Conservation (phyloP, 2,888 invertebrate species). For the Lasioglossum oenotherae region DNA sequence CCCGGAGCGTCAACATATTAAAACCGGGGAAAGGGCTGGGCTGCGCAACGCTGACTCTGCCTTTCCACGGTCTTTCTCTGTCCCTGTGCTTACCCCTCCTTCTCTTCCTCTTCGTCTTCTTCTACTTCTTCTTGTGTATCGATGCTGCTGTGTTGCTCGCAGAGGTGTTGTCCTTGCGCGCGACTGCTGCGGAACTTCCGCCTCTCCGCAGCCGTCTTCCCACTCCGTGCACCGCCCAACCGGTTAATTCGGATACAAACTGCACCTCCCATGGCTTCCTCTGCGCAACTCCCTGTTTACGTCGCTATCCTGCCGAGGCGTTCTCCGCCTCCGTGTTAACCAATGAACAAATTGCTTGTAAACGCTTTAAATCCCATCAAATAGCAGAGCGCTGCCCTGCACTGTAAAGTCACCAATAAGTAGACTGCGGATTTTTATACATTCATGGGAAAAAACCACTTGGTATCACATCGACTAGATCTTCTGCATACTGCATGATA, state of each 20-base stretch:
- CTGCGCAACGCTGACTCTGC: constrained; percentile 80
- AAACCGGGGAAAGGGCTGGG: constrained; percentile 73
- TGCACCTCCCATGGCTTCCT: constrained; percentile 36
- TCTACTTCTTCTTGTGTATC: constrained; percentile 5
- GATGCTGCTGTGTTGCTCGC: constrained; percentile 5
- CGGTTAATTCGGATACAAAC: constrained; percentile 58
- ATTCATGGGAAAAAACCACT: background rate
- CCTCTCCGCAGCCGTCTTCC: constrained; percentile 40
- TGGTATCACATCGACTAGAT: background rate
- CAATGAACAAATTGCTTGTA: background rate
- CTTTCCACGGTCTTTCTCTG: constrained; percentile 66
- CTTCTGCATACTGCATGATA: background rate
- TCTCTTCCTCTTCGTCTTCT: constrained; percentile 40
- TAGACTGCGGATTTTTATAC: background rate
- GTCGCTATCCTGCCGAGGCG: background rate
- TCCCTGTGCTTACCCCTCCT: constrained; percentile 15
- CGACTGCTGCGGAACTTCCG: constrained; percentile 37
- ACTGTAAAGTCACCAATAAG: background rate
- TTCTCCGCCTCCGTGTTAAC: background rate
- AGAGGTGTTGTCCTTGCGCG: constrained; percentile 30
- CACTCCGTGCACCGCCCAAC: constrained; percentile 44
- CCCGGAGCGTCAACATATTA: constrained; percentile 81
- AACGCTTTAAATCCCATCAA: background rate
- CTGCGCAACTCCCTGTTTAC: constrained; percentile 4
- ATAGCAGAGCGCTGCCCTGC: background rate